A percentile compares a stretch with the other conserved stretches of the same genome.
Evolutionary conservation across 2,888 invertebrate genomes (phyloP).

Genomic region (Acrobasis repandana): DNA sequence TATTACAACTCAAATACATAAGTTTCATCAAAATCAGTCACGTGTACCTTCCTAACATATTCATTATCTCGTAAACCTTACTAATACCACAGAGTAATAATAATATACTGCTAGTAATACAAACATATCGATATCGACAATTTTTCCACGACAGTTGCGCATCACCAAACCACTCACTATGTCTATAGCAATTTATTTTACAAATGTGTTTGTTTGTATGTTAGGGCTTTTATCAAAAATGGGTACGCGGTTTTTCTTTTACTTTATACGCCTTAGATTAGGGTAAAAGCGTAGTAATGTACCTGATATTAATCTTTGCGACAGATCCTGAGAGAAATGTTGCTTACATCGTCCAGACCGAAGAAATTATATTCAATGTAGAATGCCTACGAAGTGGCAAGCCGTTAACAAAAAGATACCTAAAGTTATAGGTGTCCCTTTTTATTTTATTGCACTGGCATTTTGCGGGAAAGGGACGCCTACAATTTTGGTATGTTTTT

Average conservation of each 20-base stretch:
- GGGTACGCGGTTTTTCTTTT: slow-evolving; percentile 36
- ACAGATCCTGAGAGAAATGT: slow-evolving; percentile 2
- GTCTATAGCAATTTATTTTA: slow-evolving; percentile 53
- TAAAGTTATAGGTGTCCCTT: no score
- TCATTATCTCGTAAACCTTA: no score
- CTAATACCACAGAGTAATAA: no score
- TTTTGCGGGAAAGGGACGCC: no score
- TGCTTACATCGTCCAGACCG: not conserved
- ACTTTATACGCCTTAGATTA: slow-evolving; percentile 43
- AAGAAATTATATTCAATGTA: no score
- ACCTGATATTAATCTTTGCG: slow-evolving; percentile 6
- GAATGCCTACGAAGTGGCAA: no score
- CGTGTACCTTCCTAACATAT: no score
- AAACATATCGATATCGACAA: slow-evolving; percentile 1
- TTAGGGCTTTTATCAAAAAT: slow-evolving; percentile 25
- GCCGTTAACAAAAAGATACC: not conserved
- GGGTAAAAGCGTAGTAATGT: slow-evolving; percentile 45
- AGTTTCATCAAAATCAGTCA: no score
- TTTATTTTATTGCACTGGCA: no score
- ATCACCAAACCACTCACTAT: slow-evolving; percentile 28
- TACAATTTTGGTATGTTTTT: no score
- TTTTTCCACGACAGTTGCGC: not conserved
- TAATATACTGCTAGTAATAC: not conserved
- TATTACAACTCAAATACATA: no score
- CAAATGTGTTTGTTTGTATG: slow-evolving; percentile 45